These are phyloP conservation scores for Lepilemur septentrionalis DNA, from an alignment of 2,797 vertebrate species.

Conservation along the genomic window DNA sequence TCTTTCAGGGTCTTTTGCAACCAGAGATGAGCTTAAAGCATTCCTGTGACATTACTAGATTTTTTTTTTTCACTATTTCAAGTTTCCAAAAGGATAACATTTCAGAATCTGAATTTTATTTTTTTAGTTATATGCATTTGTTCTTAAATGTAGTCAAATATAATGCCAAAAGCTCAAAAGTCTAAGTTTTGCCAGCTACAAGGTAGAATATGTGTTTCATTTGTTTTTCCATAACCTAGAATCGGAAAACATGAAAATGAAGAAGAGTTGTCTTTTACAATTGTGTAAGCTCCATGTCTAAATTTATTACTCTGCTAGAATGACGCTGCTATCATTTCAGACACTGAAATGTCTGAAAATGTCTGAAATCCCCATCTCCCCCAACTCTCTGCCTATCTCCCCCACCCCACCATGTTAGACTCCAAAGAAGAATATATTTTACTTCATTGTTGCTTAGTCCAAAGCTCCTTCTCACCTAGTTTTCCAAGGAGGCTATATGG, in stretches of 20 bases:
- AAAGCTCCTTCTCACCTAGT: not conserved
- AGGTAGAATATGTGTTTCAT: constrained; percentile 14
- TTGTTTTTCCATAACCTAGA: constrained; percentile 41
- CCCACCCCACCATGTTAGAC: not conserved
- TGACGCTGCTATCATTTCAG: not conserved
- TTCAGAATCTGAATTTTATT: constrained; percentile 37
- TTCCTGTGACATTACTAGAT: not conserved
- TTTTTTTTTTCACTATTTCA: constrained; percentile 11
- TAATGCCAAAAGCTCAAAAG: not conserved
- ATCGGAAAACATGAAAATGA: constrained; percentile 29
- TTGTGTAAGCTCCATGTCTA: not conserved
- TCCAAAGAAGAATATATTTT: not conserved
- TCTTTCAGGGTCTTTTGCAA: not conserved
- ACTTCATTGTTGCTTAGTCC: not conserved
- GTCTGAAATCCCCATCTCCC: rapidly evolving
- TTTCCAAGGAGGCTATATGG: not conserved
- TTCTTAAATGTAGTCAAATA: constrained; percentile 11
- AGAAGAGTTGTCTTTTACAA: not conserved
- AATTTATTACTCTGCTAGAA: not conserved
- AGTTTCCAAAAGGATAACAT: constrained; percentile 30
- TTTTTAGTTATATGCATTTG: not conserved
- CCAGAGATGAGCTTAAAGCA: not conserved
- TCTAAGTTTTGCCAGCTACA: not conserved
- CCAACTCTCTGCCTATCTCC: not conserved
- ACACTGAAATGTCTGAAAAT: no score